These are phyloP conservation scores for Acipenser transmontanus DNA, from an alignment of 2,797 vertebrate genomes.

Conservation along the genomic window DNA sequence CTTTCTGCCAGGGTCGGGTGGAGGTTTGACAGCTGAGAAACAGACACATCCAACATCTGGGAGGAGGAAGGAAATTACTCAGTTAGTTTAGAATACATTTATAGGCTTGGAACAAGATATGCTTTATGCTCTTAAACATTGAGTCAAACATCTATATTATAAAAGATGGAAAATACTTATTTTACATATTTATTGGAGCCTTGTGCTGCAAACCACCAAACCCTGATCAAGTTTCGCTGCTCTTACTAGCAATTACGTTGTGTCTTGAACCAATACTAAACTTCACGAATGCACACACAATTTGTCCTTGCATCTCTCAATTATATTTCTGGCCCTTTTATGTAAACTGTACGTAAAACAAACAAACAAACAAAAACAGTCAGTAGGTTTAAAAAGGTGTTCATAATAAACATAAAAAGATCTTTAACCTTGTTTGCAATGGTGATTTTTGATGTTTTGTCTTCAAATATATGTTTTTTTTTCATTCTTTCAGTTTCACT, in stretches of 20 bases:
- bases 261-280: constrained; percentile 2
- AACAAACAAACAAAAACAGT: too few species aligned
- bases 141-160: constrained; percentile 18
- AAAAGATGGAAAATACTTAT: constrained; percentile 19
- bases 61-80: constrained; percentile 35
- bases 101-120: constrained; percentile 21
- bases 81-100: constrained; percentile 28
- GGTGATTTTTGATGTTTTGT: too few species aligned
- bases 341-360: too few species aligned
- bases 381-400: too few species aligned
- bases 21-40: constrained; percentile 78
- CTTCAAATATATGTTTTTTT: too few species aligned
- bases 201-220: constrained; percentile 7
- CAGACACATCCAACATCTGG: constrained; percentile 76
- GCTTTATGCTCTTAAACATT: constrained; percentile 22
- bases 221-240: constrained; percentile 2
- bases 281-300: too few species aligned
- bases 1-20: constrained; percentile 62
- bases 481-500: too few species aligned
- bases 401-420: too few species aligned
- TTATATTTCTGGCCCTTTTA: too few species aligned
- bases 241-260: constrained; percentile 3
- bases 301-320: too few species aligned
- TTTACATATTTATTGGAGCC: constrained; percentile 14
- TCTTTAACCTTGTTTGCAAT: too few species aligned